These are phyloP conservation scores for Actenoides lindsayi DNA, from an alignment of 2,113 vertebrate genomes.

Conservation along the genomic window DNA sequence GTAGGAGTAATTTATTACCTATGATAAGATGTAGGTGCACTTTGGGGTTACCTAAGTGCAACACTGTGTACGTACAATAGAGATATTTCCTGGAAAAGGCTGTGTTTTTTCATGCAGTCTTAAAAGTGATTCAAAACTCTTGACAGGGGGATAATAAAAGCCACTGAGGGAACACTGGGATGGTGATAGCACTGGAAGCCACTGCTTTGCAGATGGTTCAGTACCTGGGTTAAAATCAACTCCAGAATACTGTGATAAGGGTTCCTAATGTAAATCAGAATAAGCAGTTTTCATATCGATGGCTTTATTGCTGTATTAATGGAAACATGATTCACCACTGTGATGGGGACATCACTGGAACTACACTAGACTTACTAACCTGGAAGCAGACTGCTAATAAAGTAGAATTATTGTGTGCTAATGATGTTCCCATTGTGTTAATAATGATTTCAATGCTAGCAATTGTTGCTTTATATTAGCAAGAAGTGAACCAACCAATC, in stretches of 20 bases:
- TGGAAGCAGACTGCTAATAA: slow-evolving; percentile 44
- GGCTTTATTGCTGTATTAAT: slow-evolving; percentile 58
- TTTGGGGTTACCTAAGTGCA: not conserved
- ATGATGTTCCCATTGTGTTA: not conserved
- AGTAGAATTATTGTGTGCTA: slow-evolving; percentile 35
- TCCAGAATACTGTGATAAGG: slow-evolving; percentile 4
- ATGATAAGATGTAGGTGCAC: not conserved
- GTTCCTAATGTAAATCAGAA: slow-evolving; percentile 53
- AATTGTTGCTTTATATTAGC: not conserved
- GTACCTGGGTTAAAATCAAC: slow-evolving; percentile 33
- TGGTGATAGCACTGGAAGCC: not conserved
- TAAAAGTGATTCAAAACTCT: not conserved
- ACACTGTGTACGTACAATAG: not conserved
- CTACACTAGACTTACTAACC: slow-evolving; percentile 46
- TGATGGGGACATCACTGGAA: slow-evolving; percentile 52
- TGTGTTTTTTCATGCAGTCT: not conserved
- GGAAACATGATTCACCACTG: slow-evolving; percentile 45
- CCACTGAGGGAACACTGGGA: not conserved
- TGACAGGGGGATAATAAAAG: not conserved
- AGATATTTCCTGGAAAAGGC: not conserved
- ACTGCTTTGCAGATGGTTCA: not conserved
- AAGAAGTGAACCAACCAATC: not conserved
- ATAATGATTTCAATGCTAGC: slow-evolving; percentile 19
- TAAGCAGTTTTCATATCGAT: slow-evolving; percentile 65
- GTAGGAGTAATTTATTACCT: not conserved